Conservation (phyloP, 1,140 invertebrate genomes). For the Adelges cooleyi region DNA sequence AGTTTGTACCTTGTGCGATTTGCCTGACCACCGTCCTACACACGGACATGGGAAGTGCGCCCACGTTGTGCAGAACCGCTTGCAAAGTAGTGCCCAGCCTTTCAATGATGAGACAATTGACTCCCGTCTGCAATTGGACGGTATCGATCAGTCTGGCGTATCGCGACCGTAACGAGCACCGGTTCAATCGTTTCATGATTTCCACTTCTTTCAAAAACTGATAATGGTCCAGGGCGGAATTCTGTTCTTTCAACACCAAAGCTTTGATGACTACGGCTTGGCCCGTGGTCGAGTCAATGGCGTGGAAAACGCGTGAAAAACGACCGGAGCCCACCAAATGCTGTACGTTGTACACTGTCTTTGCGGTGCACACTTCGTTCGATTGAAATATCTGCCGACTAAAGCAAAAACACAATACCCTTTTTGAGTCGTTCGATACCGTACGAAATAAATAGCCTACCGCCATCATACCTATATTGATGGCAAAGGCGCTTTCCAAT, state of each 20-base stretch:
- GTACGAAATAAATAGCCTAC: no score
- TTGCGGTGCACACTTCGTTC: not conserved
- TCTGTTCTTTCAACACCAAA: not conserved
- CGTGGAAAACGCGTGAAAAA: not conserved
- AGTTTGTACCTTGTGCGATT: conserved; percentile 1
- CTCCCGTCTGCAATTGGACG: not conserved
- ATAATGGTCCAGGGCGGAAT: not conserved
- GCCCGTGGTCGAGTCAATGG: not conserved
- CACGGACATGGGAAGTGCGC: not conserved
- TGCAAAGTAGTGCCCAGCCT: not conserved
- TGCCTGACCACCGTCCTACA: not conserved
- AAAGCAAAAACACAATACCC: no score
- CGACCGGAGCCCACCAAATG: not conserved
- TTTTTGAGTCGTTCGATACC: no score
- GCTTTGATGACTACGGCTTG: not conserved
- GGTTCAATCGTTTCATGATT: not conserved
- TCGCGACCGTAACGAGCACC: not conserved
- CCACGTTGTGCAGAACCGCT: not conserved
- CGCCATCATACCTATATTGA: no score
- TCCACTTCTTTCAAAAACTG: not conserved
- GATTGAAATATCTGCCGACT: no score
- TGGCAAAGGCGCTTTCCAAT: no score
- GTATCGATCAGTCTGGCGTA: not conserved
- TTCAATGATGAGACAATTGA: not conserved
- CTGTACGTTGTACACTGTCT: not conserved